phyloP scores from a whole-genome alignment of 1,140 invertebrate species.

The Oppia nitens region DNA sequence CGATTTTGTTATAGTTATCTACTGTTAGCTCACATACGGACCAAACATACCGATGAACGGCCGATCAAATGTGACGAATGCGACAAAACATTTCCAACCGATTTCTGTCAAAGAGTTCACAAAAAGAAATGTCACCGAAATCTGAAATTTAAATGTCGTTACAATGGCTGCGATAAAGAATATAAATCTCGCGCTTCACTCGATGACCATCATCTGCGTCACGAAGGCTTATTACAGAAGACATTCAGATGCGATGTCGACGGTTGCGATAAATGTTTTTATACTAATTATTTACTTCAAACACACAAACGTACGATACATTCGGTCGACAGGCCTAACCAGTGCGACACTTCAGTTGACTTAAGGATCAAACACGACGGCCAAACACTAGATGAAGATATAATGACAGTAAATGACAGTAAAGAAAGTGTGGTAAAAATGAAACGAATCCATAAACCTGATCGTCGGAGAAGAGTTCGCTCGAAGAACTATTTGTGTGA shows the following conservation, averaged over 20 bases:
- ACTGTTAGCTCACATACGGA: neutral
- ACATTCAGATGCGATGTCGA: neutral
- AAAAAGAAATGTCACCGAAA: too few relatives aligned
- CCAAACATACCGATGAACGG: neutral
- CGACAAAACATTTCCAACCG: too few relatives aligned
- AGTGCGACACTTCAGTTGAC: too few relatives aligned
- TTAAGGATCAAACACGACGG: too few relatives aligned
- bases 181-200: neutral
- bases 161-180: neutral
- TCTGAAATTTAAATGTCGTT: neutral
- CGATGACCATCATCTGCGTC: neutral
- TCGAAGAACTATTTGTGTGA: neutral
- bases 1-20: neutral
- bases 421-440: too few relatives aligned
- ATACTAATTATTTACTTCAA: neutral
- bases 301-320: neutral
- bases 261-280: neutral
- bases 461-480: too few relatives aligned
- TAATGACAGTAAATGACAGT: too few relatives aligned
- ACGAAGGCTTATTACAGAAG: neutral
- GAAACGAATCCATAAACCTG: too few relatives aligned
- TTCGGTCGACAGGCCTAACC: constrained; percentile 42
- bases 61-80: neutral
- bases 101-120: too few relatives aligned
- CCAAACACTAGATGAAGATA: too few relatives aligned